Evolutionary conservation across 2,888 invertebrate genomes (phyloP).

Genomic region (Crepidodera aurea): DNA sequence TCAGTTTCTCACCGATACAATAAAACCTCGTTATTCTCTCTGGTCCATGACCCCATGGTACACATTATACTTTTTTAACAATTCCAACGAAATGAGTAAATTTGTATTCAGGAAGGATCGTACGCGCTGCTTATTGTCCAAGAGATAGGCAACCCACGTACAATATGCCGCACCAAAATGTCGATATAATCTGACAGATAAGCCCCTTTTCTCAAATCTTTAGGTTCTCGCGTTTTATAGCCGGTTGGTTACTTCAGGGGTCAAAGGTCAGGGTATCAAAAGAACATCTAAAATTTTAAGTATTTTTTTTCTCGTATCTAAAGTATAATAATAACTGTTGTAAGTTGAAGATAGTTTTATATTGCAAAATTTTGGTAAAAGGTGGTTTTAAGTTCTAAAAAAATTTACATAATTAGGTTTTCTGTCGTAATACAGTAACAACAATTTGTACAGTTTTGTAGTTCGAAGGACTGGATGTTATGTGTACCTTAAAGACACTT

Average conservation of each 20-base stretch:
- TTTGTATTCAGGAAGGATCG: slow-evolving; percentile 57
- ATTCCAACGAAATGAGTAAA: slow-evolving; percentile 57
- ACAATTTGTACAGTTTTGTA: neutral
- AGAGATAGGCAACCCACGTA: slow-evolving; percentile 59
- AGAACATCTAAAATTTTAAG: neutral
- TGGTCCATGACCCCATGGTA: neutral
- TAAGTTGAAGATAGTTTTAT: neutral
- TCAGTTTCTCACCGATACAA: too few species aligned
- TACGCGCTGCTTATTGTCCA: slow-evolving; percentile 52
- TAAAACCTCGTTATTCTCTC: too few species aligned
- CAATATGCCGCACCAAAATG: slow-evolving; percentile 53
- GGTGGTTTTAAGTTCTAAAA: neutral
- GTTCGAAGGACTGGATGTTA: neutral
- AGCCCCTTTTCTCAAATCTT: slow-evolving; percentile 47
- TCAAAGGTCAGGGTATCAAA: slow-evolving; percentile 43
- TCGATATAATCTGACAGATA: slow-evolving; percentile 60
- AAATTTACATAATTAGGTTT: neutral
- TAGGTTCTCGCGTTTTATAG: slow-evolving; percentile 42
- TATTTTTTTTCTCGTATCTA: neutral
- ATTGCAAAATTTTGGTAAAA: neutral
- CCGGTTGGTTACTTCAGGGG: slow-evolving; percentile 43
- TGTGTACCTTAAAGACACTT: neutral
- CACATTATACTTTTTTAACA: slow-evolving; percentile 39
- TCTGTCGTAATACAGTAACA: neutral
- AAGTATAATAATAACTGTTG: neutral